A percentile compares a stretch with the other conserved stretches of the same genome.
Evolutionary conservation across 2,113 vertebrate genomes (phyloP).

Genomic region (Halichoeres trimaculatus): DNA sequence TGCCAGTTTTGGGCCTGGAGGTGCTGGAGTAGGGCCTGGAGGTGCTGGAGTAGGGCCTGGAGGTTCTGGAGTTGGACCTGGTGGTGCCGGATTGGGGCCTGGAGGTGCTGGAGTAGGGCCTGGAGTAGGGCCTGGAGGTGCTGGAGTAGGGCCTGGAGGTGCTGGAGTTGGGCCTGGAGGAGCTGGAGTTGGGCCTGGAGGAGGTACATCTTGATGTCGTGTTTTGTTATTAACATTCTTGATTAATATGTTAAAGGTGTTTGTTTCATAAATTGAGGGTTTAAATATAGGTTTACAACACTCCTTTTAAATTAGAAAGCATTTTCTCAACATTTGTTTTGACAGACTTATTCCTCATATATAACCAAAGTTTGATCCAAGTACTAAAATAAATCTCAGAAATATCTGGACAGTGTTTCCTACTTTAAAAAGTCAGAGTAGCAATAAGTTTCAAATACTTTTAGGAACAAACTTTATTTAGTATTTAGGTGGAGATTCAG

Average conservation of each 20-base stretch:
- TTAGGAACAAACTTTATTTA: background rate
- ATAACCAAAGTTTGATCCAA: too few species aligned
- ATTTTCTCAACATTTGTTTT: too few species aligned
- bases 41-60: slow-evolving; percentile 48
- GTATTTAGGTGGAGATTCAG: background rate
- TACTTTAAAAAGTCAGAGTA: background rate
- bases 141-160: slow-evolving; percentile 25
- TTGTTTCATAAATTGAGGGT: too few species aligned
- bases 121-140: slow-evolving; percentile 57
- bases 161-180: slow-evolving; percentile 24
- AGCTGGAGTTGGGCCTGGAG: slow-evolving; percentile 31
- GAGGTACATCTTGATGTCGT: slow-evolving; percentile 37
- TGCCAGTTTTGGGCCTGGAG: slow-evolving; percentile 11
- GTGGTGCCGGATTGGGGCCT: slow-evolving; percentile 34
- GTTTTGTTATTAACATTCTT: too few species aligned
- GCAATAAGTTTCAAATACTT: background rate
- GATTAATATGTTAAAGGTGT: too few species aligned
- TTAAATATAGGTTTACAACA: too few species aligned
- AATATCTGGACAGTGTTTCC: background rate
- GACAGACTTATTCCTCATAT: too few species aligned
- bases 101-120: slow-evolving; percentile 55
- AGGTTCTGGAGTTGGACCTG: slow-evolving; percentile 45
- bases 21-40: slow-evolving; percentile 42
- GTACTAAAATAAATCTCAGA: too few species aligned
- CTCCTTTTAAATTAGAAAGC: too few species aligned